A percentile compares a stretch with the other conserved stretches of the same genome.
Conservation (phyloP, 2,113 vertebrate genomes). For the Hippoglossus stenolepis region DNA sequence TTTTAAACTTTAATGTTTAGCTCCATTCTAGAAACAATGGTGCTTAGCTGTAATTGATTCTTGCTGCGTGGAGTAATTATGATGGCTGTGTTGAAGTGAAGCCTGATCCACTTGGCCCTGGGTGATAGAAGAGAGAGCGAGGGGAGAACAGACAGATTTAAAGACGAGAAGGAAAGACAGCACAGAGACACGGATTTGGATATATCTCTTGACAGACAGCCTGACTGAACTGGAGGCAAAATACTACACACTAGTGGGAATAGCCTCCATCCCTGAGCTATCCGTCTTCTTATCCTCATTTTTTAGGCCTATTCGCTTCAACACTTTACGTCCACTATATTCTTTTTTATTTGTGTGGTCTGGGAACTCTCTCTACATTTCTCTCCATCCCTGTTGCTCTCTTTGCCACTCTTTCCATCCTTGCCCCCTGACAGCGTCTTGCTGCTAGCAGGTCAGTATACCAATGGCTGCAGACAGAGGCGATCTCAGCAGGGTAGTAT, state of each 20-base stretch:
- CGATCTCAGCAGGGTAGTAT: constrained; percentile 50
- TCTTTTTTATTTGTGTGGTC: constrained; percentile 31
- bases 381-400: background rate
- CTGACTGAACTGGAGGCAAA: constrained; percentile 34
- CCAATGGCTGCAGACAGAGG: constrained; percentile 49
- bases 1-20: constrained; percentile 82
- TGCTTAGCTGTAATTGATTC: constrained; percentile 82
- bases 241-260: constrained; percentile 43
- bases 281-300: constrained; percentile 28
- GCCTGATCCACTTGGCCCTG: constrained; percentile 65
- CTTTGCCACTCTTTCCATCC: constrained; percentile 7
- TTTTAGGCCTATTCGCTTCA: constrained; percentile 21
- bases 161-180: constrained; percentile 40
- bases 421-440: constrained; percentile 32
- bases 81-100: constrained; percentile 56
- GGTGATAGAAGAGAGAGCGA: constrained; percentile 47
- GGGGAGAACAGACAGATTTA: constrained; percentile 37
- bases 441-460: constrained; percentile 40
- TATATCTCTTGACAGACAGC: constrained; percentile 49
- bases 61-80: constrained; percentile 73
- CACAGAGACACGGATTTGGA: constrained; percentile 30
- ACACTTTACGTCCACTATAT: constrained; percentile 2
- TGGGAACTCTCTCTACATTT: constrained; percentile 9
- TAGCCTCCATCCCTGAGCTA: constrained; percentile 34
- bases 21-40: constrained; percentile 77